Evolutionary conservation across 2,113 vertebrate species (phyloP), one percentile per base, ranked within the genome.

Genomic region (Proteles cristata): DNA sequence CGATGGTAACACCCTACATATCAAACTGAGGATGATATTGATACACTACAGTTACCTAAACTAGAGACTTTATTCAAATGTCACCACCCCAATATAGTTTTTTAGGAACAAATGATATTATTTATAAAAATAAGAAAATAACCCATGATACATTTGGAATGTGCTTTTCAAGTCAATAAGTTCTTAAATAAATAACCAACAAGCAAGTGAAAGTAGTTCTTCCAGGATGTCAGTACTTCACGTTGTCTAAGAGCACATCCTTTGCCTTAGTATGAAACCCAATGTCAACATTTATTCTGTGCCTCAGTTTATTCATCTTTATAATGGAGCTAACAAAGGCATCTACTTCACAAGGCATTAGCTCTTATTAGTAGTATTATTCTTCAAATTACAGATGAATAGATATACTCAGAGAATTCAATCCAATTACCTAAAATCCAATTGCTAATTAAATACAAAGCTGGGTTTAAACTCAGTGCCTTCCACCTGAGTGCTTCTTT

Each of bases 101-200:
- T 65, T 88, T 88, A 50, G 45, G 43, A 76, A 43, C 35, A 88
- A 77, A 88, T 45, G 8, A 53, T 82, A 6, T 31, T 4, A 58
- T 77, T 92, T 92, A 63, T n/a, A 88, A 76, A 84, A 92, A 79
- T 71, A 45, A 39, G 55, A 76, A 84, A 50, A n/a, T 83, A 82
- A 14, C 43, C 15, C 3, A 16, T 79, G 43, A 93, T 71, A 43
- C 14, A 21, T 73, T 14, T 35, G 5, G 15, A 84, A 66, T 4
- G 4, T 39, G 63, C 19, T 88, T 89, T 90, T 96, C n/a, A 80
- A 58, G 58, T 96, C 31, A 81, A 26, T 5, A 66, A 81, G 25
- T 31, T 65, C 35, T 93, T 45, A 84, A 63, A 63, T 77, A 11
- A 11, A 33, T 82, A 45, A 83, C 50, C 4, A 82, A 48, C 28